Base-by-base conservation (phyloP, 2,797 vertebrate genomes). In the Sebastes diploproa region DNA sequence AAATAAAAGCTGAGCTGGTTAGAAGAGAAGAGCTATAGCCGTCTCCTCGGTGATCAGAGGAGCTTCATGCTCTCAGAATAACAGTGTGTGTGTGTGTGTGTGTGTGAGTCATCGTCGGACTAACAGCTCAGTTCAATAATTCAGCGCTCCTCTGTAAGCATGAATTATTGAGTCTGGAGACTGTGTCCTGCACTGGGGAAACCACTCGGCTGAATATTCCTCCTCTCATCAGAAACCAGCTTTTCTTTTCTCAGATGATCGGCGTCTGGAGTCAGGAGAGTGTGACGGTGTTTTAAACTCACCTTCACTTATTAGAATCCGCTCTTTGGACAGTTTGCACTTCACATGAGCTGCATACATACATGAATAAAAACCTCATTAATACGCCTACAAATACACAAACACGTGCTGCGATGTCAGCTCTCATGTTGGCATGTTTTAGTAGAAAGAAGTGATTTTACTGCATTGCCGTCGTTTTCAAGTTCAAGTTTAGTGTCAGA, bases 121-220 rank as follows among this genome's bases (percentile, higher is more conserved):
- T 78, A 87, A 79, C 83, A 73, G 81, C 83, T 87, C 75, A 81
- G 72, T 81, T 93, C 80, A 93, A 92, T 93, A 89, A 93, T 93
- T 92, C 77, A 93, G 25, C 18, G 71, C 80, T 86, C 54, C 80
- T 92, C 87, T 90, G 86, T 89, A 71, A 78, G 52, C 56, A 90
- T 92, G 85, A 92, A 92, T 92, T 90, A 93, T 91, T 92, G 83
- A 92, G 75, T 63, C 80, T 77, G 81, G 75, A 83, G 78, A 58
- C 62, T 4, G 54, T 73, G 84, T 83, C 82, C 81, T 66, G 75
- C 64, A 14, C 82, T 36, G 77, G 58, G 58, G 78, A 77, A 85
- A 55, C 67, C 42, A 2, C 67, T 67, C 68, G 9, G 46, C 55
- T 72, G 83, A 70, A 69, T 75, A 27, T 78, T 80, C 61, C 82